Base-by-base conservation (phyloP, 1,140 invertebrate species). In the Zaprionus ghesquierei region DNA sequence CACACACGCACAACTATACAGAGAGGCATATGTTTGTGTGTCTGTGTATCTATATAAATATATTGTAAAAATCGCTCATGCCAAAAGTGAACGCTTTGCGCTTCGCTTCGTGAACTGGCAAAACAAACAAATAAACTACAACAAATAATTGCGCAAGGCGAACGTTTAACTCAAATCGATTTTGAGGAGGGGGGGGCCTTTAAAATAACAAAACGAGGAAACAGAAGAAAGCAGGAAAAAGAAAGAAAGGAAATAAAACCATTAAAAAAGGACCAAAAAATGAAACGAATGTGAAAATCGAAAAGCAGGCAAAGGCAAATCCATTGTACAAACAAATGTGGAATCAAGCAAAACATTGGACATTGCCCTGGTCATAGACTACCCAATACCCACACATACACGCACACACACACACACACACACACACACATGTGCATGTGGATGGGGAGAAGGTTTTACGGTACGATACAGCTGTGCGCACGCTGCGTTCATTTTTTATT, bases 141-240 rank as follows among this genome's bases (percentile, higher is more conserved):
- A 76, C 71, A 84, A 82, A 84, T 79, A 65, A 65, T 71, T 62
- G 63, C 69, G 81, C 78, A 63, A 51, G 44, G 69, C 62, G 69
- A 89, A 68, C 84, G 84, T 89, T 89, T 89, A 89, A 75, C 81
- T 89, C 70, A 84, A 89, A 89, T 89, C 84, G 85, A 89, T 89
- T 89, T 75, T 61, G 41, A 81, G 68, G n/a, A n/a, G n/a, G n/a
- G n/a, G n/a, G n/a, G 69, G 54, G 35, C 64, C 81, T 85, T 85
- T 85, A 87, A 77, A 77, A 69, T 70, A 63, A 38, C 66, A 74
- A 58, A 72, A 71, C 59, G 56, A 50, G 54, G 10, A 55, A 59
- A 71, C 22, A 18, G 1, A 27, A 25, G 27, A 9, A 55, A 59
- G 68, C 12, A 18, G 1, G 22, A 25, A 23, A 13, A 22, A 12